Evolutionary conservation across 2,797 vertebrate genomes (phyloP), one percentile per base, ranked within the genome.

Genomic region (Coranthus polyacanthus): DNA sequence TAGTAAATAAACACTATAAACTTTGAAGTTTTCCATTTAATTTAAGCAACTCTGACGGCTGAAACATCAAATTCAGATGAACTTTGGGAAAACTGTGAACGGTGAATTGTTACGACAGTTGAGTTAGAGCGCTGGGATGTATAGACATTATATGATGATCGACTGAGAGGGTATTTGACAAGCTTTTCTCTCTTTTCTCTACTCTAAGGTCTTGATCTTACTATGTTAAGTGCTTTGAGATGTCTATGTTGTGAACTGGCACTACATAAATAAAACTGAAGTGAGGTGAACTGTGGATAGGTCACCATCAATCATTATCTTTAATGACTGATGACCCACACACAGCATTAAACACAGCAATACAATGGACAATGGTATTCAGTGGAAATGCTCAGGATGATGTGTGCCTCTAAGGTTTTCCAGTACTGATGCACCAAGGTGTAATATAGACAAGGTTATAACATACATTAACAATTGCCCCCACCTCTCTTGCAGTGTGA

Each of bases 251-350:
- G 26, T 29, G 26, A 29, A 29, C 5, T 29, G 5, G 26, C 5
- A 5, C 1, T 29, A 29, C 5, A 29, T 29, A 29, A 29, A 29
- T 29, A 29, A 4, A 29, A 29, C 26, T 29, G 6, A 29, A 7
- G 26, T 29, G 26, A 29, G 26, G 26, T 29, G 16, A 10, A 34
- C 2, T 34, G 2, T 57, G n/a, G 24, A 10, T 20, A 24, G 13
- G 26, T 29, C 6, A 51, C 26, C n/a, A 26, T 55, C 21, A 52
- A 64, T 24, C 47, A 13, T 26, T 45, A 68, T 47, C 29, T 58
- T 45, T 37, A 20, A 64, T 29, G 6, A 29, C 26, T 29, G 6
- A 29, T 29, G 26, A 29, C 26, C 26, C 26, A 29, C 26, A 5
- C 70, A 72, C 9, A 17, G 18, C 15, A 52, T 76, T 24, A 44